Percentiles rank a stretch among this genome's conserved stretches.
These are phyloP conservation scores for Micrastur ruficollis DNA, from an alignment of 2,797 vertebrate species.

Conservation along the genomic window DNA sequence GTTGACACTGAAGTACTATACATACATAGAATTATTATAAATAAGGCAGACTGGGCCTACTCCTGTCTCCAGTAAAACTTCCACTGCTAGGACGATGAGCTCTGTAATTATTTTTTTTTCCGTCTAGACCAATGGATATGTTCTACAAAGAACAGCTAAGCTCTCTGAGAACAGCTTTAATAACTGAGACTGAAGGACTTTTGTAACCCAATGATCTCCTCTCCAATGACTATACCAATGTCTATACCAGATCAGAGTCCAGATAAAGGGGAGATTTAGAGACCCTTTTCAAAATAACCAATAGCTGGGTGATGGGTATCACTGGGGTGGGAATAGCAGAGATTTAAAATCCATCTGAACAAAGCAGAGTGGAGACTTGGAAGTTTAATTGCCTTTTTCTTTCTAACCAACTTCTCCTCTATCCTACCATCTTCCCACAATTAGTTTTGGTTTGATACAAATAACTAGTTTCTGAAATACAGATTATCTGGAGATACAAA, in stretches of 20 bases:
- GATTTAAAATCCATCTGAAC: not conserved
- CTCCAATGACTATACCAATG: not conserved
- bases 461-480: not conserved
- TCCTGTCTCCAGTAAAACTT: not conserved
- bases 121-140: not conserved
- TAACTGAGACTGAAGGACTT: not conserved
- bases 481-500: not conserved
- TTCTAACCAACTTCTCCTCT: not conserved
- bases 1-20: not conserved
- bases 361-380: not conserved
- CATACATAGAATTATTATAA: not conserved
- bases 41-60: not conserved
- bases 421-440: not conserved
- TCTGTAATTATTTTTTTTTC: not conserved
- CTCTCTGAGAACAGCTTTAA: not conserved
- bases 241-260: not conserved
- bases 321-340: not conserved
- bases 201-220: not conserved
- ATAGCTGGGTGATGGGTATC: not conserved
- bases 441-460: not conserved
- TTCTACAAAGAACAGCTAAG: not conserved
- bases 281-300: not conserved
- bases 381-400: not conserved
- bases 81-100: accelerated
- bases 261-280: not conserved